phyloP scores from a whole-genome alignment of 2,113 vertebrate genomes.

The Halichoerus grypus region DNA sequence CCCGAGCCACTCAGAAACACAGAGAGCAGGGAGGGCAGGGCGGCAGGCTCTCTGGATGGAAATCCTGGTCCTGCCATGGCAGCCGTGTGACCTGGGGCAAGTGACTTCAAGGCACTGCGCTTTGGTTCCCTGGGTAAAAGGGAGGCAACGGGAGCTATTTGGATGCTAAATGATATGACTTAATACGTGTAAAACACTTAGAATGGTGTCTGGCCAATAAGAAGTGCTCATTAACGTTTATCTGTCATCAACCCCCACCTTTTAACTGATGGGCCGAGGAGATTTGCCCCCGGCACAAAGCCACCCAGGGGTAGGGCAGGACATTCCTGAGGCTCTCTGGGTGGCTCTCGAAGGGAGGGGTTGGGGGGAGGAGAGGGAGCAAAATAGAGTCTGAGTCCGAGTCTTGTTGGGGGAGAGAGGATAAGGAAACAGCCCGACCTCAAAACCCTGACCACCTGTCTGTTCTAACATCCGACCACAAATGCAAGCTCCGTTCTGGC shows the following conservation, averaged over 20 bases:
- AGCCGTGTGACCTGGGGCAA: neutral
- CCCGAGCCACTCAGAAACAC: neutral
- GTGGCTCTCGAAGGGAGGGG: neutral
- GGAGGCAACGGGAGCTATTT: neutral
- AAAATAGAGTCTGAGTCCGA: neutral
- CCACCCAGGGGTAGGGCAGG: neutral
- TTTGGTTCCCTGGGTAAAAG: neutral
- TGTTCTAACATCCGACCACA: rapidly evolving
- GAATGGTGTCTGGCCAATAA: rapidly evolving
- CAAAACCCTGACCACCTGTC: rapidly evolving
- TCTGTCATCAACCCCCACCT: neutral
- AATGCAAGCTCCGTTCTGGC: neutral
- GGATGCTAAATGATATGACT: neutral
- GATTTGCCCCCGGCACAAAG: neutral
- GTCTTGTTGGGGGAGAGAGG: rapidly evolving
- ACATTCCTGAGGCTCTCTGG: neutral
- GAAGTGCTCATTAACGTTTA: rapidly evolving
- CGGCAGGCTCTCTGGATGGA: rapidly evolving
- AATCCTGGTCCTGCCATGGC: neutral
- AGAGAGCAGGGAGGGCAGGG: neutral
- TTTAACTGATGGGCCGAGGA: neutral
- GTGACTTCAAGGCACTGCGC: neutral
- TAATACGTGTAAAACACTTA: rapidly evolving
- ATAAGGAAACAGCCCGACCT: neutral
- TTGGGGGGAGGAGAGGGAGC: no score